Evolutionary conservation across 2,888 invertebrate species (phyloP).

Genomic region (Halictus ligatus): DNA sequence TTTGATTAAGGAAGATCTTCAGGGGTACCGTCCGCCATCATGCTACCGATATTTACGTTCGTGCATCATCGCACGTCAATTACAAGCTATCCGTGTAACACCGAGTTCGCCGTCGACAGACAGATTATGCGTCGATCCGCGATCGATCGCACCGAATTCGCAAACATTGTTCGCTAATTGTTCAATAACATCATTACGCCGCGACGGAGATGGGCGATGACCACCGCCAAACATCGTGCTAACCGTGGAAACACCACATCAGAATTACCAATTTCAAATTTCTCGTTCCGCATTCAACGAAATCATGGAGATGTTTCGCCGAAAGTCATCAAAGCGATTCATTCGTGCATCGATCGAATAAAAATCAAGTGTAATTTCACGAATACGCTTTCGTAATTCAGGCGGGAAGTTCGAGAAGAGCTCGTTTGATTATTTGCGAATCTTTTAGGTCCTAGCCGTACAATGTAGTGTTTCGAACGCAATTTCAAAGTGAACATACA

Average conservation of each 20-base stretch:
- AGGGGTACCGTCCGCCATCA: not conserved
- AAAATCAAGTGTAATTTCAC: too few relatives aligned
- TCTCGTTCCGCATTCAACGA: not conserved
- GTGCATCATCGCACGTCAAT: conserved; percentile 5
- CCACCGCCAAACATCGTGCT: not conserved
- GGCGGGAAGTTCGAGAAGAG: too few relatives aligned
- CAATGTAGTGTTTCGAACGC: too few relatives aligned
- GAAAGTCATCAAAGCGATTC: too few relatives aligned
- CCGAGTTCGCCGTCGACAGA: not conserved
- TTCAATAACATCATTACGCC: conserved; percentile 48
- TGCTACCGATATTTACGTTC: not conserved
- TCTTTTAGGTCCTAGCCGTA: too few relatives aligned
- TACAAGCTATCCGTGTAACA: conserved; percentile 16
- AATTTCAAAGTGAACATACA: too few relatives aligned
- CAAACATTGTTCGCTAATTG: conserved; percentile 47
- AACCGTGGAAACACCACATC: not conserved
- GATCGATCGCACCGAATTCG: conserved; percentile 38
- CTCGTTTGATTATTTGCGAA: too few relatives aligned
- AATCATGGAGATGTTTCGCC: not conserved
- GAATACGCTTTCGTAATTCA: too few relatives aligned
- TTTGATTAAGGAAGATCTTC: not conserved
- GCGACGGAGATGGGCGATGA: not conserved
- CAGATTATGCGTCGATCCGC: not conserved
- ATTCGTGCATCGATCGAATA: too few relatives aligned
- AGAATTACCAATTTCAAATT: not conserved